Conservation (phyloP, 1,140 invertebrate species). For the Caenorhabditis brenneri region DNA sequence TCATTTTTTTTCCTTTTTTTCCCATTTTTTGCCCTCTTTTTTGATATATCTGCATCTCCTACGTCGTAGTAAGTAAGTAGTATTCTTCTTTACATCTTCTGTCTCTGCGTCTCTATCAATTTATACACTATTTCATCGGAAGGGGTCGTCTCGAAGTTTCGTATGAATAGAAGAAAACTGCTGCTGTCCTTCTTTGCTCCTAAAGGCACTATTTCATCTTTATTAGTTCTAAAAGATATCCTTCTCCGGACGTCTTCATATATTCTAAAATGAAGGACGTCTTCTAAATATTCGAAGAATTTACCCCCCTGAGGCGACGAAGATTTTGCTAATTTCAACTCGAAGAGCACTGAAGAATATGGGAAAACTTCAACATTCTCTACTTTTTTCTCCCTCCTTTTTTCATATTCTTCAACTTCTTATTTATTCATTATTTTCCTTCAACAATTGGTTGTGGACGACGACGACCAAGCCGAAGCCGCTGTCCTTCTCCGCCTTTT, state of each 20-base stretch:
- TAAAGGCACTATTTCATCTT: neutral
- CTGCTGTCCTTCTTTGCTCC: neutral
- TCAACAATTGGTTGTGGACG: constrained; percentile 35
- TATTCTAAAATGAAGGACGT: neutral
- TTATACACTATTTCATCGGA: neutral
- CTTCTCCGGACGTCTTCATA: neutral
- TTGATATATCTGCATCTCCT: neutral
- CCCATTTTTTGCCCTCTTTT: neutral
- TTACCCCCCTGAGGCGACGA: neutral
- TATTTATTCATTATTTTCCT: constrained; percentile 44
- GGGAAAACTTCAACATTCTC: neutral
- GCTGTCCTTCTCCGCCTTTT: no score
- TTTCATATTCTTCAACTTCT: constrained; percentile 43
- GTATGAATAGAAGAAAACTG: constrained; percentile 38
- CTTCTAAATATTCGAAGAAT: neutral
- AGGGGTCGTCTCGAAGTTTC: neutral
- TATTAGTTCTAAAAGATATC: neutral
- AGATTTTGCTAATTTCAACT: constrained; percentile 31
- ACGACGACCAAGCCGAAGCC: neutral
- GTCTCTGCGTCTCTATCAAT: neutral
- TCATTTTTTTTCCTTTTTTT: neutral
- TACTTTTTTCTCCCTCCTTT: neutral
- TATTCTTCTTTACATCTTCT: neutral
- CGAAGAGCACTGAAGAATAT: neutral
- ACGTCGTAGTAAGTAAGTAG: constrained; percentile 28